These are phyloP conservation scores for Sander lucioperca DNA, from an alignment of 2,113 vertebrate genomes.

Conservation along the genomic window DNA sequence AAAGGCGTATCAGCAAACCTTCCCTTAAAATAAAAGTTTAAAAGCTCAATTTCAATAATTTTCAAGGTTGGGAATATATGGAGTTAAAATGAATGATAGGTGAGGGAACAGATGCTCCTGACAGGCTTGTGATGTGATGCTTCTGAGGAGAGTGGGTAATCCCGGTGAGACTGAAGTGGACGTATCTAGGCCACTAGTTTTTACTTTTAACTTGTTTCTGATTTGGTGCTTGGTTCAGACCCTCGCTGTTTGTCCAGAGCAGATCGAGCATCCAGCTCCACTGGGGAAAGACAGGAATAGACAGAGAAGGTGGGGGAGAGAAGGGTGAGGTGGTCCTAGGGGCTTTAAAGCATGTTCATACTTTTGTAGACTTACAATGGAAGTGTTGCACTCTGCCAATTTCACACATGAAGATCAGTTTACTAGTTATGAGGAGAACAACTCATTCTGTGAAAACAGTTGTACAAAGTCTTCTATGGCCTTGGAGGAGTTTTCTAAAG, in stretches of 20 bases:
- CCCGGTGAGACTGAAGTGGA: constrained; percentile 28
- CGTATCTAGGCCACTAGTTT: constrained; percentile 68
- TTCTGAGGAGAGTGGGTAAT: constrained; percentile 30
- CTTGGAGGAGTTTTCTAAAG: too few relatives aligned
- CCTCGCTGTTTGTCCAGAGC: constrained; percentile 19
- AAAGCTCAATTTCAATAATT: background rate
- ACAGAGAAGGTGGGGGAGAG: constrained; percentile 15
- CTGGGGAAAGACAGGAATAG: constrained; percentile 40
- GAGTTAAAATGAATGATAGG: constrained; percentile 7
- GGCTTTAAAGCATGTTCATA: constrained; percentile 25
- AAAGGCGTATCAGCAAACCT: constrained; percentile 15
- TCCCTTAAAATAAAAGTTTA: background rate
- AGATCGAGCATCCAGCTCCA: constrained; percentile 42
- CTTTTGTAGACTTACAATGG: background rate
- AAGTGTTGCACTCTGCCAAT: background rate
- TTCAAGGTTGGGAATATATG: background rate
- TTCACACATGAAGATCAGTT: background rate
- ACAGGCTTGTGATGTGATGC: constrained; percentile 19
- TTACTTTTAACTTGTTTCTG: constrained; percentile 37
- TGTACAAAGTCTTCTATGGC: too few relatives aligned
- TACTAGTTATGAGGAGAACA: too few relatives aligned
- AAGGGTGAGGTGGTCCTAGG: constrained; percentile 38
- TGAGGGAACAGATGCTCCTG: background rate
- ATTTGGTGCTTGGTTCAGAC: constrained; percentile 47
- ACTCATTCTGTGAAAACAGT: too few relatives aligned